Evolutionary conservation across 2,113 vertebrate species (phyloP).

Genomic region (Gasterosteus nipponicus): DNA sequence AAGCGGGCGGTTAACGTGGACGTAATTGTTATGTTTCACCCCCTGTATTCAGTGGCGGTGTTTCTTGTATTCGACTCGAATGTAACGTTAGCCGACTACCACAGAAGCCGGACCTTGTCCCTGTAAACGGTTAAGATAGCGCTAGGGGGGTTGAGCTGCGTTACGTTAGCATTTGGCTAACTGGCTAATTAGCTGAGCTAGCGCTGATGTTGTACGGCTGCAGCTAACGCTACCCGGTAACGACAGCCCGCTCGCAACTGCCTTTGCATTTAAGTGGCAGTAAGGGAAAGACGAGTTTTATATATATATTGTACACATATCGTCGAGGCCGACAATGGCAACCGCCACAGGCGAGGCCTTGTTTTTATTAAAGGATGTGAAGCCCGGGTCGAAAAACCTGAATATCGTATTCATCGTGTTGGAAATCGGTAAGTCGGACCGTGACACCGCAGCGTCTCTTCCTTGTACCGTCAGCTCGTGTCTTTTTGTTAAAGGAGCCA

Average conservation of each 20-base stretch:
- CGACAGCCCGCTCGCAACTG: not conserved
- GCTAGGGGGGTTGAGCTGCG: not conserved
- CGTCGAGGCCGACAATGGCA: conserved; percentile 72
- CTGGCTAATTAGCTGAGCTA: conserved; percentile 36
- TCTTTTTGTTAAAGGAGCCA: conserved; percentile 67
- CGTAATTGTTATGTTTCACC: not conserved
- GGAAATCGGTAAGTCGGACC: conserved; percentile 95
- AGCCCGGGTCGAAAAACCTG: conserved; percentile 96
- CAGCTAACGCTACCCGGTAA: not conserved
- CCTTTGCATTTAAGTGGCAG: conserved; percentile 7
- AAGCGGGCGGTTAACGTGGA: not conserved
- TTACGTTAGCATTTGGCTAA: conserved; percentile 15
- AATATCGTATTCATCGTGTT: conserved; percentile 99
- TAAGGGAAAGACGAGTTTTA: not conserved
- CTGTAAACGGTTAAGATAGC: not conserved
- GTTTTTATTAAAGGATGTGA: conserved; percentile 95
- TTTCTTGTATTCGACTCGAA: not conserved
- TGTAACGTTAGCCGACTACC: not conserved
- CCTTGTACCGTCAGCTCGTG: conserved; percentile 26
- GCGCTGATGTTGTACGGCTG: conserved; percentile 35
- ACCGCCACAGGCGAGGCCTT: conserved; percentile 84
- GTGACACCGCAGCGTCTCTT: conserved; percentile 4
- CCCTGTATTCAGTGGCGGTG: not conserved
- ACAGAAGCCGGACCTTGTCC: not conserved
- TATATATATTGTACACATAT: not conserved